Evolutionary conservation across 1,140 invertebrate species (phyloP).

Genomic region (Mactra quadrangularis): DNA sequence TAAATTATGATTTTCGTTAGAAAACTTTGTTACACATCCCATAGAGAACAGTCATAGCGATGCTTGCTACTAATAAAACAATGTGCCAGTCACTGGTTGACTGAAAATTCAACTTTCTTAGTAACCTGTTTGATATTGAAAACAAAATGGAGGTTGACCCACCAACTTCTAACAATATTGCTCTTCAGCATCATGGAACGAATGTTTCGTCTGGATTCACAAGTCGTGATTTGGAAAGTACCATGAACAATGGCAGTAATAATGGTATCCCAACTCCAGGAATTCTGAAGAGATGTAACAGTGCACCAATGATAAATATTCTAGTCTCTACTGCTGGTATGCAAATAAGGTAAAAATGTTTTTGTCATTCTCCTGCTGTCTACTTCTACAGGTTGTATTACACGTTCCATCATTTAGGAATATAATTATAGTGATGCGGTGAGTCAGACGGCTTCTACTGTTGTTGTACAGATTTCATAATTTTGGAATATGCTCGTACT

Average conservation of each 20-base stretch:
- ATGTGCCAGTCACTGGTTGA: no score
- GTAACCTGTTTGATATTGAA: slow-evolving; percentile 13
- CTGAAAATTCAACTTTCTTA: background rate
- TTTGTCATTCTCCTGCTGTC: background rate
- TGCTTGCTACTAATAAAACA: no score
- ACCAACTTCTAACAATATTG: slow-evolving; percentile 63
- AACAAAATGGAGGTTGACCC: slow-evolving; percentile 78
- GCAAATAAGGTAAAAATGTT: slow-evolving; percentile 71
- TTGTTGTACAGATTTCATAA: no score
- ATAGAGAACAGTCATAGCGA: no score
- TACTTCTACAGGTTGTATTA: background rate
- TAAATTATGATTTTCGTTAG: no score
- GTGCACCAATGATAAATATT: slow-evolving; percentile 92
- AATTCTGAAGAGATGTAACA: slow-evolving; percentile 90
- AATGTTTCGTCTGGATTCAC: slow-evolving; percentile 6
- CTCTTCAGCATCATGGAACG: slow-evolving; percentile 25
- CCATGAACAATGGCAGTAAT: slow-evolving; percentile 4
- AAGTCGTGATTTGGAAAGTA: slow-evolving; percentile 32
- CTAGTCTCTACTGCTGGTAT: slow-evolving; percentile 67
- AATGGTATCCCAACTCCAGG: slow-evolving; percentile 60
- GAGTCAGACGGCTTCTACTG: background rate
- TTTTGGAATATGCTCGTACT: no score
- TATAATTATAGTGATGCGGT: background rate
- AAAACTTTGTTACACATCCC: no score
- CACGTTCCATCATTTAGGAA: background rate